These are phyloP conservation scores for Solenodon paradoxus DNA, from an alignment of 2,113 vertebrate genomes.

Conservation along the genomic window DNA sequence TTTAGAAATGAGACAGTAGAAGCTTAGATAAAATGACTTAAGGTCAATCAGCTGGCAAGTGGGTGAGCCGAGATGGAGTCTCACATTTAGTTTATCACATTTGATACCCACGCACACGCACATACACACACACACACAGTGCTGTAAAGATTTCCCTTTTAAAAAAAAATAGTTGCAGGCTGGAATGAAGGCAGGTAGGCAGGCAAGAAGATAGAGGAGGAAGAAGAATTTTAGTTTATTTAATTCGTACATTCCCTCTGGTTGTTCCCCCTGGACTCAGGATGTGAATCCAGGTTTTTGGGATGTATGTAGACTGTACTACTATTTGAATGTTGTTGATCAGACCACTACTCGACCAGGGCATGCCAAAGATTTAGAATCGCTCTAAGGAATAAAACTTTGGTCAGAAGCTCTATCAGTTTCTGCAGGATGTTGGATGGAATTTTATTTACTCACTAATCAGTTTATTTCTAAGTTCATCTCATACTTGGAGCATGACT, in stretches of 20 bases:
- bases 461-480: neutral
- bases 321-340: too few species aligned
- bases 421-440: neutral
- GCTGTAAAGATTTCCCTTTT: too few species aligned
- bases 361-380: neutral
- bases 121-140: neutral
- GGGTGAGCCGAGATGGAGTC: neutral
- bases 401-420: neutral
- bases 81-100: neutral
- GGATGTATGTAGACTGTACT: too few species aligned
- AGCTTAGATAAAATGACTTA: neutral
- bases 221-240: too few species aligned
- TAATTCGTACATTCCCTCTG: too few species aligned
- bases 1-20: neutral
- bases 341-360: too few species aligned
- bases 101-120: neutral
- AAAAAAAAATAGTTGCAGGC: too few species aligned
- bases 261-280: too few species aligned
- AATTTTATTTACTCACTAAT: neutral
- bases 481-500: neutral
- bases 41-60: neutral
- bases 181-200: too few species aligned
- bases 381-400: neutral
- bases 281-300: too few species aligned
- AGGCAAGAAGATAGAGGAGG: too few species aligned